Percentiles rank a stretch among this genome's conserved stretches.
These are phyloP conservation scores for Zoanthus solanderi DNA, from an alignment of 92 coral and sea anemone genomes.

Conservation along the genomic window DNA sequence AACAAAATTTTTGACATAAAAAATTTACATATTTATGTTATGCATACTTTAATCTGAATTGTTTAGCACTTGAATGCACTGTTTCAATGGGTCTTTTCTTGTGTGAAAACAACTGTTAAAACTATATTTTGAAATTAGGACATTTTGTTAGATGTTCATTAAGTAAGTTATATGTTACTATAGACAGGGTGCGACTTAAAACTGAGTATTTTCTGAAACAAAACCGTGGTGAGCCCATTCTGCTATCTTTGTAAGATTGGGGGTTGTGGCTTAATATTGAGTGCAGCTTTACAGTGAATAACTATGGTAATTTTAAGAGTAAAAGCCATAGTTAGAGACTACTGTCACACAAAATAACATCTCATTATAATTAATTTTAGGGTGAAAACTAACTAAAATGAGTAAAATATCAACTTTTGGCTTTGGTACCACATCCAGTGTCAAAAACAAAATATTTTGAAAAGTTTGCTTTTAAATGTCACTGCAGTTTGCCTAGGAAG, in stretches of 20 bases:
- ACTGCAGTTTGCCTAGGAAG: background rate
- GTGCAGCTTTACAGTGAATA: background rate
- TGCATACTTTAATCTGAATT: background rate
- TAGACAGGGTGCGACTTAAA: background rate
- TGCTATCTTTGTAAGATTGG: background rate
- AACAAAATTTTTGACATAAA: too few relatives aligned
- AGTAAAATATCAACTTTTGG: background rate
- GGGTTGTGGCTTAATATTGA: background rate
- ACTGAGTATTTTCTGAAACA: constrained; percentile 6
- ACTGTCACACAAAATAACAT: background rate
- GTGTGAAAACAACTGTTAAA: background rate
- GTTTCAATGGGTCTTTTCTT: background rate
- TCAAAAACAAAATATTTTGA: background rate
- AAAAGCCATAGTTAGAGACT: background rate
- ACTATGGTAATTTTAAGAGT: background rate
- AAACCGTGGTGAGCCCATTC: background rate
- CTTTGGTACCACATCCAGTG: background rate
- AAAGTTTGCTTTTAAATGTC: background rate
- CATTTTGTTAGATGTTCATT: background rate
- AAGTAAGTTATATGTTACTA: background rate
- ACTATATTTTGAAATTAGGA: background rate
- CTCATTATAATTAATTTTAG: background rate
- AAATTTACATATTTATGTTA: background rate
- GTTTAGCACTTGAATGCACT: background rate
- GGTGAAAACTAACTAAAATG: background rate